phyloP scores from a whole-genome alignment of 2,113 vertebrate species.

The Pollimyrus isidori region DNA sequence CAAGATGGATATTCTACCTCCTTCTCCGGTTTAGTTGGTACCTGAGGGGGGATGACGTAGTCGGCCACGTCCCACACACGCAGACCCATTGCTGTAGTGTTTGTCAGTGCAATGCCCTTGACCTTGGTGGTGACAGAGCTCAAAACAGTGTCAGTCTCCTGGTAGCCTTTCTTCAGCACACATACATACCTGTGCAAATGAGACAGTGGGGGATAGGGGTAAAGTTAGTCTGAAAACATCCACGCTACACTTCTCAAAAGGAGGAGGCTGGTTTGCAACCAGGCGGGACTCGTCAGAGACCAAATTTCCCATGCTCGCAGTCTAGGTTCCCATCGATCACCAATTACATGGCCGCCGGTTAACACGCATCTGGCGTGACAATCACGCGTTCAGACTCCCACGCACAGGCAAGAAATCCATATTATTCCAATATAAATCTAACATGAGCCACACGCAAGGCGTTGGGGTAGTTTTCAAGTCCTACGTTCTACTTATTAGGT shows the following conservation, averaged over 20 bases:
- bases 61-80: constrained; percentile 80
- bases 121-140: constrained; percentile 77
- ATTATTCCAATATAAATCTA: background rate
- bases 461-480: background rate
- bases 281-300: background rate
- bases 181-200: constrained; percentile 76
- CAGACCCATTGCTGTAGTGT: constrained; percentile 56
- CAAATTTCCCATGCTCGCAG: background rate
- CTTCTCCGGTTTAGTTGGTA: constrained; percentile 39
- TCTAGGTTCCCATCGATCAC: background rate
- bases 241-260: background rate
- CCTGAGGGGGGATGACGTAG: constrained; percentile 81
- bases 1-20: constrained; percentile 25
- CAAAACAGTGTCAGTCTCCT: constrained; percentile 71
- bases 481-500: background rate
- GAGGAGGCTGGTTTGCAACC: background rate
- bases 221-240: background rate
- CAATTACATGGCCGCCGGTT: background rate
- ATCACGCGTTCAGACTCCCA: background rate
- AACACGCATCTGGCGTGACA: background rate
- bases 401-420: background rate
- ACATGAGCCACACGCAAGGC: background rate
- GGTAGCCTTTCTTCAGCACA: constrained; percentile 83
- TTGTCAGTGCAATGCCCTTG: constrained; percentile 68
- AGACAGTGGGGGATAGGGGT: background rate